A percentile compares a stretch with the other conserved stretches of the same genome.
Conservation (phyloP, 2,797 vertebrate genomes). For the Ctenopoma kingsleyae region DNA sequence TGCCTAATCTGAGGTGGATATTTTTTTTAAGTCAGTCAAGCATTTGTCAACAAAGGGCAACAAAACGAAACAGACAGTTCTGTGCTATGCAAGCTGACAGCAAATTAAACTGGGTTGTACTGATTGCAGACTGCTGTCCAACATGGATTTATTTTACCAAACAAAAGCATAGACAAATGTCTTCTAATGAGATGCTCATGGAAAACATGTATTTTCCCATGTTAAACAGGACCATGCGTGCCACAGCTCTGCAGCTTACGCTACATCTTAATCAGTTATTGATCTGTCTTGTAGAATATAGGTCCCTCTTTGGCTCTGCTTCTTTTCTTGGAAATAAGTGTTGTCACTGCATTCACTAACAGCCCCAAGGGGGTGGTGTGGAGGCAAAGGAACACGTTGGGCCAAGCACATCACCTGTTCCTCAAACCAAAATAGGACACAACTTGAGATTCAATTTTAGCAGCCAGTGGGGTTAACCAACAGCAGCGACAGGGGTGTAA, state of each 20-base stretch:
- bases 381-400: conserved; percentile 62
- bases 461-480: conserved; percentile 65
- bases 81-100: conserved; percentile 61
- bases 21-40: conserved; percentile 79
- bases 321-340: conserved; percentile 77
- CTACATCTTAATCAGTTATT: conserved; percentile 56
- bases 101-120: conserved; percentile 74
- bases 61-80: conserved; percentile 79
- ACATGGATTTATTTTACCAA: conserved; percentile 72
- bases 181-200: conserved; percentile 64
- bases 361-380: conserved; percentile 68
- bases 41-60: conserved; percentile 82
- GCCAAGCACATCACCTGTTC: conserved; percentile 82
- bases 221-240: conserved; percentile 50
- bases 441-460: conserved; percentile 86
- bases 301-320: conserved; percentile 26
- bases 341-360: conserved; percentile 72
- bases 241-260: conserved; percentile 19
- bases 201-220: conserved; percentile 56
- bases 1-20: conserved; percentile 81
- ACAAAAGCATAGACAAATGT: conserved; percentile 74
- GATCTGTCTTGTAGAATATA: conserved; percentile 31
- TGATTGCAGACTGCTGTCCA: conserved; percentile 74
- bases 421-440: conserved; percentile 82
- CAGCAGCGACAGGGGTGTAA: conserved; percentile 65